Evolutionary conservation across 2,113 vertebrate genomes (phyloP).

Genomic region (Progne subis): DNA sequence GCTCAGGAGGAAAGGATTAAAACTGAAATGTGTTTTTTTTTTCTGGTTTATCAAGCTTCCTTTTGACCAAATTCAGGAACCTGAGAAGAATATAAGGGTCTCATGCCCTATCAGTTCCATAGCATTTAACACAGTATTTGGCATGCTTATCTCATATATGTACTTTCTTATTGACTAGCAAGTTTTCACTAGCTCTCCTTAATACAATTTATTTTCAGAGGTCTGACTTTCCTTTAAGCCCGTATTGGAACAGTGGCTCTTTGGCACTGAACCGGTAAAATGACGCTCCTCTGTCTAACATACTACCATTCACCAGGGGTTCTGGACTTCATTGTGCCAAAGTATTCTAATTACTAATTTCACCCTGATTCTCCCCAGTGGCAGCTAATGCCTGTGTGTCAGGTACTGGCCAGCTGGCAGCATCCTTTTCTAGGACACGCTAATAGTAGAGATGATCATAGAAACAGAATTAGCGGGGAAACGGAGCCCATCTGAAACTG

Average conservation of each 20-base stretch:
- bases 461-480: not conserved
- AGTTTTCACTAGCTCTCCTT: not conserved
- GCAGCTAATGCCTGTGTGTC: not conserved
- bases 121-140: not conserved
- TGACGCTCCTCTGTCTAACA: not conserved
- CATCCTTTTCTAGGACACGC: not conserved
- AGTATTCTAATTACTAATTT: not conserved
- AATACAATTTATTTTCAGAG: not conserved
- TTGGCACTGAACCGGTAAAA: not conserved
- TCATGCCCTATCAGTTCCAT: not conserved
- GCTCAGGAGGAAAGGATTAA: not conserved
- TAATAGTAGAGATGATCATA: not conserved
- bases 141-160: not conserved
- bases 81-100: not conserved
- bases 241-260: not conserved
- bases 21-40: not conserved
- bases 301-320: not conserved
- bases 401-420: not conserved
- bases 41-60: not conserved
- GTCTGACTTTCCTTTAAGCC: not conserved
- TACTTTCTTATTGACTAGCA: not conserved
- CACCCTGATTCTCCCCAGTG: not conserved
- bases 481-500: rapidly evolving
- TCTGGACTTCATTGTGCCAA: not conserved
- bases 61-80: not conserved